Evolutionary conservation across 2,113 vertebrate genomes (phyloP).

Genomic region (Orientallactaga bullata): DNA sequence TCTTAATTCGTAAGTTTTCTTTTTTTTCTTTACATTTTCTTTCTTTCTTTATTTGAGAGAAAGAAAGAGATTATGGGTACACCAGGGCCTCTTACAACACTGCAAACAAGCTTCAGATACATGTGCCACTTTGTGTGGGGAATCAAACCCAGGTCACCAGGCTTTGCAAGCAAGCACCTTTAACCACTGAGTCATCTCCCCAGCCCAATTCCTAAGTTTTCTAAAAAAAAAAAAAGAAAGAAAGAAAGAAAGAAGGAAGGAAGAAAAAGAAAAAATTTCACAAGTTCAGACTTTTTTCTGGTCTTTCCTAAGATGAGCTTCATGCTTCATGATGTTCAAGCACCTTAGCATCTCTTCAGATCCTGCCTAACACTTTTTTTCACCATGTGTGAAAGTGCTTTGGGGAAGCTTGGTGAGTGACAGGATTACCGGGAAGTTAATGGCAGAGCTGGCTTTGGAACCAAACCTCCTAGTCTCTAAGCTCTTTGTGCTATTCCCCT

Average conservation of each 20-base stretch:
- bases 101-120: too few species aligned
- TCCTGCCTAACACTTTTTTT: neutral
- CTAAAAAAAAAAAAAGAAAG: neutral
- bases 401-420: neutral
- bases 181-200: too few species aligned
- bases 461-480: neutral
- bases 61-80: too few species aligned
- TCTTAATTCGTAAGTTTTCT: slow-evolving; percentile 38
- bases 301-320: neutral
- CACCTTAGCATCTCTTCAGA: neutral
- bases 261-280: neutral
- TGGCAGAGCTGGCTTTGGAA: neutral
- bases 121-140: too few species aligned
- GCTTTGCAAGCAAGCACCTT: too few species aligned
- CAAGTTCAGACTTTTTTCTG: neutral
- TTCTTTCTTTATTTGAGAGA: too few species aligned
- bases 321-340: neutral
- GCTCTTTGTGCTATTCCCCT: neutral
- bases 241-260: too few species aligned
- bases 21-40: too few species aligned
- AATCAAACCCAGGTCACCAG: too few species aligned
- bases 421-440: neutral
- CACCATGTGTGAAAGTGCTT: neutral
- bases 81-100: too few species aligned
- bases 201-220: slow-evolving; percentile 14